Conservation (phyloP, 53 echinoderm and acorn worm species). For the Zoroaster sp. region DNA sequence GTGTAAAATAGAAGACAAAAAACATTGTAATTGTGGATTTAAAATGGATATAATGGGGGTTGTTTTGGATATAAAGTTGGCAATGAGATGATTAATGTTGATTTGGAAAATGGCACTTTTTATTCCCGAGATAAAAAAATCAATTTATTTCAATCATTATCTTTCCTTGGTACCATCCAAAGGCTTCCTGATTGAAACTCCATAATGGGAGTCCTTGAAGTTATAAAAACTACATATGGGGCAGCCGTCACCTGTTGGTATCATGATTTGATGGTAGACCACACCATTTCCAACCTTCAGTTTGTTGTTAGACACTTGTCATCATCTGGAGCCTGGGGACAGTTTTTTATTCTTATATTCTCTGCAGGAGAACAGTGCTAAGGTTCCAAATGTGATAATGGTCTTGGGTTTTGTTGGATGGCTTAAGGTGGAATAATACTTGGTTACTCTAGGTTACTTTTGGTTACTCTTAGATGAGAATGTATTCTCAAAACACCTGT, state of each 20-base stretch:
- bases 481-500: background rate
- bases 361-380: background rate
- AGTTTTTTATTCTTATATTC: background rate
- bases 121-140: too few relatives aligned
- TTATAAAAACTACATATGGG: too few relatives aligned
- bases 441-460: background rate
- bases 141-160: too few relatives aligned
- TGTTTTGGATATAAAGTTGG: too few relatives aligned
- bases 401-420: background rate
- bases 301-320: background rate
- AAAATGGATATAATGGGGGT: too few relatives aligned
- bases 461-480: background rate
- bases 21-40: background rate
- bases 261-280: too few relatives aligned
- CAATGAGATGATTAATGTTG: too few relatives aligned
- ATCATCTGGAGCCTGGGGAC: background rate
- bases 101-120: too few relatives aligned
- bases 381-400: background rate
- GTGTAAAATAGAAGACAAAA: background rate
- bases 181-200: too few relatives aligned
- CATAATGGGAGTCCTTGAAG: too few relatives aligned
- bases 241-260: too few relatives aligned
- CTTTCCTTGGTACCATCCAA: too few relatives aligned
- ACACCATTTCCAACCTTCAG: background rate
- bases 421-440: constrained; percentile 23